phyloP scores from a whole-genome alignment of 1,140 invertebrate genomes.

The Stegodyphus dumicola region DNA sequence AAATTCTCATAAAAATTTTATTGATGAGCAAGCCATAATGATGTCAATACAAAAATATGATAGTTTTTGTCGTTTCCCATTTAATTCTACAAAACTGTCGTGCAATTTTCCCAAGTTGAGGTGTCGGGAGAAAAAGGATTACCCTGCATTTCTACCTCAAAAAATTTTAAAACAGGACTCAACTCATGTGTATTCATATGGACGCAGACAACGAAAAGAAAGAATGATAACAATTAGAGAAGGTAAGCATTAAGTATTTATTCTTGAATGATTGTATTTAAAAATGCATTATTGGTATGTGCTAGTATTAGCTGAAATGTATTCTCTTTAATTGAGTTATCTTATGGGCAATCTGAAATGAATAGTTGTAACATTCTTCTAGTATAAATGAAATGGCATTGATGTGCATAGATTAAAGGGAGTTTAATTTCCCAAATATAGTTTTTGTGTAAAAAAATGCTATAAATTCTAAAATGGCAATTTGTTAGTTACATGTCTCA shows the following conservation, averaged over 20 bases:
- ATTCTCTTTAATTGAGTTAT: too few species aligned
- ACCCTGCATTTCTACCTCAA: slow-evolving; percentile 1
- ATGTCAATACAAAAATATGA: slow-evolving; percentile 19
- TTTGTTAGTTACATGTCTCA: too few species aligned
- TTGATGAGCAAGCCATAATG: background rate
- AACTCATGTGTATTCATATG: slow-evolving; percentile 26
- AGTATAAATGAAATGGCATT: too few species aligned
- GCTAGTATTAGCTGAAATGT: too few species aligned
- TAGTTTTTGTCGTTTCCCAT: slow-evolving; percentile 23
- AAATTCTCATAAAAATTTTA: slow-evolving; percentile 22
- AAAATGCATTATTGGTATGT: too few species aligned
- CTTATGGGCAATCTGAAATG: too few species aligned
- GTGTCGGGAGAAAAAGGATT: slow-evolving; percentile 33
- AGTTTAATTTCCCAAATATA: too few species aligned
- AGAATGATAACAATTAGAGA: slow-evolving; percentile 27
- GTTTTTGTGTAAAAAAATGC: too few species aligned
- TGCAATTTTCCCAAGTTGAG: slow-evolving; percentile 40
- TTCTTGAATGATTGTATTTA: background rate
- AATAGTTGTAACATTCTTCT: too few species aligned
- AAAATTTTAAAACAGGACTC: slow-evolving; percentile 13
- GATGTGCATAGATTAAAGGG: too few species aligned
- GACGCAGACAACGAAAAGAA: slow-evolving; percentile 15
- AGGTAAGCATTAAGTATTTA: background rate
- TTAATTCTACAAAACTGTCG: slow-evolving; percentile 4
- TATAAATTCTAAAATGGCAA: too few species aligned